phyloP scores from a whole-genome alignment of 2,797 vertebrate species.

The Cephalopachus bancanus region DNA sequence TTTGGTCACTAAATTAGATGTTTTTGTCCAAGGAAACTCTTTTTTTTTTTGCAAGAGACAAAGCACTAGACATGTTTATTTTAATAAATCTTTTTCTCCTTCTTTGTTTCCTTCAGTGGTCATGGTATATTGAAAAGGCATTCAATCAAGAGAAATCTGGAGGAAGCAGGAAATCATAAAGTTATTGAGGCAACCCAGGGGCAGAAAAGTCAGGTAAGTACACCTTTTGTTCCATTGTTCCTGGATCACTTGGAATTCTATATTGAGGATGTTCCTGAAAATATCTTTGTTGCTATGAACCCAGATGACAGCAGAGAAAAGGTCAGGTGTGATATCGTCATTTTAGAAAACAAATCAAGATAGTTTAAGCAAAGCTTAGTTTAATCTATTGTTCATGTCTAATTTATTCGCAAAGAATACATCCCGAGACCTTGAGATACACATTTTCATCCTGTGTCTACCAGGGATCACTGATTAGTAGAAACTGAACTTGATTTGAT shows the following conservation, averaged over 20 bases:
- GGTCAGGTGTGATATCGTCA: neutral
- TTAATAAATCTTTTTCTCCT: neutral
- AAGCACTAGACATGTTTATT: constrained; percentile 14
- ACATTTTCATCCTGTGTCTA: neutral
- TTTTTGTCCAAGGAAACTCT: constrained; percentile 52
- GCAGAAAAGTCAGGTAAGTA: neutral
- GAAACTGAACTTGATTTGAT: neutral
- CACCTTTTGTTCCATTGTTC: neutral
- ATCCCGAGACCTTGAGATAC: neutral
- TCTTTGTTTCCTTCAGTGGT: constrained; percentile 55
- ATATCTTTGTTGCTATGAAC: constrained; percentile 11
- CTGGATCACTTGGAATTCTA: neutral
- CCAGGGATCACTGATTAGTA: neutral
- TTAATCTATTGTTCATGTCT: neutral
- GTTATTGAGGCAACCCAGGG: accelerated
- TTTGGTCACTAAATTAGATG: constrained; percentile 55
- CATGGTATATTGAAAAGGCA: constrained; percentile 57
- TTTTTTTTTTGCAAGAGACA: neutral
- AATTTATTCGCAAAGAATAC: neutral
- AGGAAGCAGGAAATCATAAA: neutral
- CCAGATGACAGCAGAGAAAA: constrained; percentile 37
- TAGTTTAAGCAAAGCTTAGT: neutral
- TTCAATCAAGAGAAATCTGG: constrained; percentile 17
- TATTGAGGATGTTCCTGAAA: neutral
- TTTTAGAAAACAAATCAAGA: constrained; percentile 33